Evolutionary conservation across 2,797 vertebrate genomes (phyloP).

Genomic region (Bradypodion ventrale): DNA sequence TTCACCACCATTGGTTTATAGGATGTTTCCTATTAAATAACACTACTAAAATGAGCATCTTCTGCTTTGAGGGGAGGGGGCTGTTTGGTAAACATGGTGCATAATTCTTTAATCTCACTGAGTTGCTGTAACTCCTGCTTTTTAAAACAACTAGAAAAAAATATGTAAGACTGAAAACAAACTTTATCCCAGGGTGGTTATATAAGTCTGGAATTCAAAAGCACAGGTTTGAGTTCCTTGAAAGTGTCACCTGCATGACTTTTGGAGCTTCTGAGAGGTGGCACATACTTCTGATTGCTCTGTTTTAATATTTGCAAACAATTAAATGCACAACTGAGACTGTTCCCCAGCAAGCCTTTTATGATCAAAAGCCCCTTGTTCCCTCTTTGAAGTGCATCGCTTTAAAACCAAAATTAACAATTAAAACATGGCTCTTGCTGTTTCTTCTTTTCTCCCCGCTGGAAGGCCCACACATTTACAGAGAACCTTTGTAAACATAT

Average conservation of each 20-base stretch:
- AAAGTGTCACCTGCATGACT: not conserved
- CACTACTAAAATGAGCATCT: too few species aligned
- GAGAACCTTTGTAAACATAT: conserved; percentile 8
- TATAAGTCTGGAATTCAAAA: not conserved
- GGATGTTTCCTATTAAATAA: too few species aligned
- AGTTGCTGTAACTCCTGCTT: too few species aligned
- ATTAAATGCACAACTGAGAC: not conserved
- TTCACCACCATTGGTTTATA: not conserved
- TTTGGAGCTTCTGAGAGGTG: not conserved
- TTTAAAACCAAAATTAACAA: conserved; percentile 22
- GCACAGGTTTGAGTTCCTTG: not conserved
- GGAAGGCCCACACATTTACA: not conserved
- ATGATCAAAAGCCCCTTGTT: conserved; percentile 17
- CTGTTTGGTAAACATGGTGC: not conserved
- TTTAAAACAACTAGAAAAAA: too few species aligned
- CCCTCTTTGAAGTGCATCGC: not conserved
- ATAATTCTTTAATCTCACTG: too few species aligned
- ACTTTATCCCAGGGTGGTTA: not conserved
- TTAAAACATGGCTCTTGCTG: not conserved
- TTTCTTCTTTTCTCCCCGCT: not conserved
- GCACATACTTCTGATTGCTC: not conserved
- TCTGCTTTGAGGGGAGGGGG: too few species aligned
- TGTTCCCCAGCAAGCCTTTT: not conserved
- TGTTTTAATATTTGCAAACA: conserved; percentile 6
- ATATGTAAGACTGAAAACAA: not conserved